These are phyloP conservation scores for Drosophila diplacantha DNA, from an alignment of 2,888 invertebrate genomes.

Conservation along the genomic window DNA sequence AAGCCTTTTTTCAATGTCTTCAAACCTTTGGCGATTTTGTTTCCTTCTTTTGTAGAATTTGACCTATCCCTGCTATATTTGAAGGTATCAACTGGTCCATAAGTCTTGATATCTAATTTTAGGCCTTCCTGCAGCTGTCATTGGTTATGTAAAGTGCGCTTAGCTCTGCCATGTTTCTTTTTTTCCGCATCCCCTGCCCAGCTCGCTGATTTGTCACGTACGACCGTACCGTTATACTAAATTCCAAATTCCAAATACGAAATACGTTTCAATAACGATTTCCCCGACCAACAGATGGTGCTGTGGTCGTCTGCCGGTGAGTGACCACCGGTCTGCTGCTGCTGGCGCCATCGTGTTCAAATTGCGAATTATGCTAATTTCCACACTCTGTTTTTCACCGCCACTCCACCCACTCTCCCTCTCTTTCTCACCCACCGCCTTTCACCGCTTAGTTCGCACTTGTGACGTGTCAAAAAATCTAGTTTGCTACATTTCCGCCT, in stretches of 20 bases:
- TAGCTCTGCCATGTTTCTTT: constrained; percentile 44
- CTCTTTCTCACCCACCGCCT: neutral
- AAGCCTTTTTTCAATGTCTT: neutral
- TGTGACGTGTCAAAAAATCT: constrained; percentile 52
- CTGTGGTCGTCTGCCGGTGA: constrained; percentile 14
- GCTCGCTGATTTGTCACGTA: constrained; percentile 65
- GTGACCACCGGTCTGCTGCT: constrained; percentile 41
- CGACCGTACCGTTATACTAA: constrained; percentile 16
- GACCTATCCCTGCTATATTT: neutral
- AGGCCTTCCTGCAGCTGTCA: constrained; percentile 23
- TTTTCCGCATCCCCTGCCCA: constrained; percentile 18
- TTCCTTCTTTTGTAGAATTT: neutral
- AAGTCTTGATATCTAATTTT: neutral
- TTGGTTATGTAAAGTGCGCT: constrained; percentile 67
- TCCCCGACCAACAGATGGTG: constrained; percentile 48
- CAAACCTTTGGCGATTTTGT: fast-evolving
- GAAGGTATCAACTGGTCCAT: constrained; percentile 5
- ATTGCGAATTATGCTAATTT: constrained; percentile 67
- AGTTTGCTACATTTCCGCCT: constrained; percentile 48
- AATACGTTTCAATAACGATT: constrained; percentile 54
- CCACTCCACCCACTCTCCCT: neutral
- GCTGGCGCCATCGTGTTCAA: constrained; percentile 61
- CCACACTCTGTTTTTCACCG: constrained; percentile 5
- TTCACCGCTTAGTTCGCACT: constrained; percentile 25
- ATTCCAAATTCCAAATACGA: constrained; percentile 20